Percentiles rank a stretch among this genome's conserved stretches.
Conservation (phyloP, 1,140 invertebrate species). For the Drosophila sulfurigaster region DNA sequence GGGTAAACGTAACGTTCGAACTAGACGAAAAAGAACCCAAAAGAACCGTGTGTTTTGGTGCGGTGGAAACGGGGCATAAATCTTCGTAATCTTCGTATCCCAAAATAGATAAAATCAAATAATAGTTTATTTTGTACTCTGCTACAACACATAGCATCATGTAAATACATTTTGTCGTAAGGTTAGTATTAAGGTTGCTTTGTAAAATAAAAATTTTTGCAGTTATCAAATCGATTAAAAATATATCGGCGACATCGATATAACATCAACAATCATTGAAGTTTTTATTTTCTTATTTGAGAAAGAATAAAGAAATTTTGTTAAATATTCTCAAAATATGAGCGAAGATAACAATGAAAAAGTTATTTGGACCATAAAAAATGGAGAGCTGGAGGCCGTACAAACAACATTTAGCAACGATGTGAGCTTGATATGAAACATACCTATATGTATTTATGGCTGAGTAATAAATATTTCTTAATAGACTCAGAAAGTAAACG, state of each 20-base stretch:
- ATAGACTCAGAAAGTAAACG: conserved; percentile 91
- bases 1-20: too few species aligned
- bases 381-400: conserved; percentile 96
- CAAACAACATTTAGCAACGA: conserved; percentile 91
- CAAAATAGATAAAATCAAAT: too few species aligned
- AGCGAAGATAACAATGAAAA: conserved; percentile 65
- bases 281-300: conserved; percentile 31
- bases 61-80: too few species aligned
- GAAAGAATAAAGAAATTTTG: conserved; percentile 4
- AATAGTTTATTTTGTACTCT: too few species aligned
- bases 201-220: background rate
- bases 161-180: too few species aligned
- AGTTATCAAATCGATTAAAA: background rate
- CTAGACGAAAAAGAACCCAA: too few species aligned
- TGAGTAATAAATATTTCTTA: conserved; percentile 11
- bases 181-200: too few species aligned
- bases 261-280: conserved; percentile 21
- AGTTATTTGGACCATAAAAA: conserved; percentile 91
- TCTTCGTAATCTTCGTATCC: too few species aligned
- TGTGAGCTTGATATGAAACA: conserved; percentile 85
- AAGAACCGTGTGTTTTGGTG: too few species aligned
- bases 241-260: conserved; percentile 24
- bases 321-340: conserved; percentile 48
- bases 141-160: too few species aligned
- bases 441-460: background rate